Percentiles rank a stretch among this genome's conserved stretches.
These are phyloP conservation scores for Poecilia wingei DNA, from an alignment of 2,797 vertebrate species.

Conservation along the genomic window DNA sequence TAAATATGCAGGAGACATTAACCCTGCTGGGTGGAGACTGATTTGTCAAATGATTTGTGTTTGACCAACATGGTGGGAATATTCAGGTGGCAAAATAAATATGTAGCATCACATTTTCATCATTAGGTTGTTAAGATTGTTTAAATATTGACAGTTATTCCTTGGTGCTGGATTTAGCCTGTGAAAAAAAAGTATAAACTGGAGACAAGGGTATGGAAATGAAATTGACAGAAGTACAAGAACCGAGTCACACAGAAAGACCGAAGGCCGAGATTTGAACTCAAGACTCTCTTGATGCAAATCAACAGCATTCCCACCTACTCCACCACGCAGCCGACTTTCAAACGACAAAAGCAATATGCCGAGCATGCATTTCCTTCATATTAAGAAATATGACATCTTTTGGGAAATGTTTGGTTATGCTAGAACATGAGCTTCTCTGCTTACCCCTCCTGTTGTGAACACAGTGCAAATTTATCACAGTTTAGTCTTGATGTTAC, in stretches of 20 bases:
- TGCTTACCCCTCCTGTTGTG: not conserved
- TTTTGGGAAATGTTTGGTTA: not conserved
- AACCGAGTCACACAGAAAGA: not conserved
- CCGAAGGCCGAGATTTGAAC: not conserved
- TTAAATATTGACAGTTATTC: constrained; percentile 51
- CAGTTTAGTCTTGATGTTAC: not conserved
- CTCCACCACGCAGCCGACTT: not conserved
- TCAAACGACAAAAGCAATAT: not conserved
- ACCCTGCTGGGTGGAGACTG: constrained; percentile 72
- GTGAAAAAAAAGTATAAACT: constrained; percentile 65
- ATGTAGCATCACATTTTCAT: constrained; percentile 70
- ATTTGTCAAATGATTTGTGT: constrained; percentile 87
- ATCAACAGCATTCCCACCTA: not conserved
- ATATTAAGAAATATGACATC: not conserved
- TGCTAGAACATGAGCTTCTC: not conserved
- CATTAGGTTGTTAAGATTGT: constrained; percentile 77
- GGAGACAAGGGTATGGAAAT: constrained; percentile 79
- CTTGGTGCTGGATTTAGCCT: constrained; percentile 17
- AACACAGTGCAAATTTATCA: not conserved
- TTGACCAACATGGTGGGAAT: constrained; percentile 82
- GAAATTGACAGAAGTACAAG: constrained; percentile 3
- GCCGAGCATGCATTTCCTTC: not conserved
- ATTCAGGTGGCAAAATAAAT: constrained; percentile 77
- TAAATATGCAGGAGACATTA: constrained; percentile 88
- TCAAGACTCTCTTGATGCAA: not conserved